Evolutionary conservation across 2,797 vertebrate genomes (phyloP).

Genomic region (Xiphorhynchus erythropygius): DNA sequence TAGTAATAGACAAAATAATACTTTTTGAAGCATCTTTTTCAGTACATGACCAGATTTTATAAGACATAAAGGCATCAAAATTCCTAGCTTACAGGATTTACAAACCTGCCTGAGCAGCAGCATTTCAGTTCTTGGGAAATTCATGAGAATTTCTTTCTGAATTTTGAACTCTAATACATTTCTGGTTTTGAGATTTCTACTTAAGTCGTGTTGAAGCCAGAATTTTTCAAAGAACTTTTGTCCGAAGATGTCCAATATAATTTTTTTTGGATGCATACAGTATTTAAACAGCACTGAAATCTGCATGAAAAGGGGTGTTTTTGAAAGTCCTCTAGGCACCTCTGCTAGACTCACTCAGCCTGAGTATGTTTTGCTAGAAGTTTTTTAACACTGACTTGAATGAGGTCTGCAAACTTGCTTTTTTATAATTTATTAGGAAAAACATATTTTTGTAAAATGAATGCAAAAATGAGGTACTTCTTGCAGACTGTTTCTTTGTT

Average conservation of each 20-base stretch:
- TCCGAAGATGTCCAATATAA: background rate
- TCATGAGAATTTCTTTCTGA: background rate
- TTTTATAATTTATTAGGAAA: background rate
- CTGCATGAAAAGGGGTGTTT: background rate
- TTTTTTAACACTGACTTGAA: background rate
- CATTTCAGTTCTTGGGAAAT: background rate
- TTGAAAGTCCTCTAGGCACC: background rate
- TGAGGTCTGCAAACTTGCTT: background rate
- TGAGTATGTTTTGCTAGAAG: background rate
- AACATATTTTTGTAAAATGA: background rate
- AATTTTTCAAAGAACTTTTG: background rate
- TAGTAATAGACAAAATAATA: background rate
- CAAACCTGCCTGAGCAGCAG: background rate
- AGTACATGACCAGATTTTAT: background rate
- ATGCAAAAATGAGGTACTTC: background rate
- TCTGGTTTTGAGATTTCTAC: background rate
- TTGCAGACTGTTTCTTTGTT: background rate
- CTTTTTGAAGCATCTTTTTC: background rate
- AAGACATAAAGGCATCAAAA: background rate
- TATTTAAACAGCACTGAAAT: background rate
- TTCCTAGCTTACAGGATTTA: background rate
- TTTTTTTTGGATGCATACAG: background rate
- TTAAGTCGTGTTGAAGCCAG: background rate
- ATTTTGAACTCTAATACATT: background rate
- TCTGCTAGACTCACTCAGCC: background rate